Percentiles rank a stretch among this genome's conserved stretches.
Evolutionary conservation across 2,797 vertebrate genomes (phyloP).

Genomic region (Paguma larvata): DNA sequence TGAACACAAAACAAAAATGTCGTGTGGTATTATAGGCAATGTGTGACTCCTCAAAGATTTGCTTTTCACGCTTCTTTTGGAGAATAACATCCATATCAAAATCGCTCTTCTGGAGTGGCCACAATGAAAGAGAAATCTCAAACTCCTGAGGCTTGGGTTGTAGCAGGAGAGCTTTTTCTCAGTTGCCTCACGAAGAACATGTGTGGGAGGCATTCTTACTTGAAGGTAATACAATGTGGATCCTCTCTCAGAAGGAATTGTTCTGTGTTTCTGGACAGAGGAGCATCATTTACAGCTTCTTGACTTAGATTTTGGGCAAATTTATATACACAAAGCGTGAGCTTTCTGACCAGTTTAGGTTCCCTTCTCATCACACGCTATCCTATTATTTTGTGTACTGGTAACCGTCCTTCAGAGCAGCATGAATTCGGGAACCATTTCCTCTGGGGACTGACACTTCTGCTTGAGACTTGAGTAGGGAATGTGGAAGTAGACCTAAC

Average conservation of each 20-base stretch:
- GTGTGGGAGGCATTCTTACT: neutral
- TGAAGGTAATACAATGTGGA: constrained; percentile 55
- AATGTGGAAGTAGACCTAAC: neutral
- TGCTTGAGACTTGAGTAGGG: neutral
- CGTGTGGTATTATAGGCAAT: neutral
- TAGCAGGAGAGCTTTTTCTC: neutral
- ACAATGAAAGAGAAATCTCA: constrained; percentile 21
- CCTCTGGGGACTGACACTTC: neutral
- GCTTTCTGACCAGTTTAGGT: neutral
- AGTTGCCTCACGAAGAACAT: constrained; percentile 52
- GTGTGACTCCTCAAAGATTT: constrained; percentile 49
- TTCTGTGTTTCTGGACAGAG: constrained; percentile 52
- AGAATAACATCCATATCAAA: constrained; percentile 28
- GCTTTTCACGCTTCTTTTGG: constrained; percentile 21
- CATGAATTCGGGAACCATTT: neutral
- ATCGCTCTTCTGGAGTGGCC: constrained; percentile 13
- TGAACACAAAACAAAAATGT: neutral
- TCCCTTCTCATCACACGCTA: neutral
- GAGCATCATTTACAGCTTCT: constrained; percentile 5
- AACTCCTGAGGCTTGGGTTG: neutral
- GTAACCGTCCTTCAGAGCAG: neutral
- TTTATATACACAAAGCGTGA: constrained; percentile 39
- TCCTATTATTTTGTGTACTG: constrained; percentile 11
- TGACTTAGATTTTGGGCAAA: constrained; percentile 34
- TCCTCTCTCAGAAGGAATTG: constrained; percentile 25